Evolutionary conservation across 1,140 invertebrate genomes (phyloP).

Genomic region (Mercenaria mercenaria): DNA sequence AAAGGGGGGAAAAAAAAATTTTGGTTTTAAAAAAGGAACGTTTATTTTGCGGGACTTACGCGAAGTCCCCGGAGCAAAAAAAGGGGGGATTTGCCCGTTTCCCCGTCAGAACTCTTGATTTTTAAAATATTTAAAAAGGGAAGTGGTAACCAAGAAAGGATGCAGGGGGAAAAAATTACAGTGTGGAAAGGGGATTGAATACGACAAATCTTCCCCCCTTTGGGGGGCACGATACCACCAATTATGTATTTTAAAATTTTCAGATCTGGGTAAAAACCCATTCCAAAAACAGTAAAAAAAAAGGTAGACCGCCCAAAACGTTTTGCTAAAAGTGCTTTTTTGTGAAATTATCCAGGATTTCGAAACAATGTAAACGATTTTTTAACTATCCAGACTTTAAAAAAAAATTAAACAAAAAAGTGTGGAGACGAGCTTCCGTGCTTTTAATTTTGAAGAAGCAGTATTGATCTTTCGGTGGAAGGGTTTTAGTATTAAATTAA

Average conservation of each 20-base stretch:
- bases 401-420: too few relatives aligned
- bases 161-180: background rate
- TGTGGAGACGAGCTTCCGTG: constrained; percentile 1
- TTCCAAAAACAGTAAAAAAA: background rate
- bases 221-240: constrained; percentile 27
- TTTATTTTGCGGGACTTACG: constrained; percentile 2
- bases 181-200: background rate
- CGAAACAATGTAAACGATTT: too few relatives aligned
- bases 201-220: background rate
- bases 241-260: constrained; percentile 11
- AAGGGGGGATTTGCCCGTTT: background rate
- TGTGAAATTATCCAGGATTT: background rate
- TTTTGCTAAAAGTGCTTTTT: background rate
- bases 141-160: background rate
- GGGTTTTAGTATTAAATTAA: constrained; percentile 16
- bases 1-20: too few relatives aligned
- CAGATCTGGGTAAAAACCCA: background rate
- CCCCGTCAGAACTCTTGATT: background rate
- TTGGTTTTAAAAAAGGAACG: background rate
- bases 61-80: background rate
- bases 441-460: constrained; percentile 42
- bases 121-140: background rate
- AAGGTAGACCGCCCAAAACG: background rate
- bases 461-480: constrained; percentile 16
- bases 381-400: too few relatives aligned